These are phyloP conservation scores for Glossophaga mutica DNA, from an alignment of 2,797 vertebrate genomes.

Conservation along the genomic window DNA sequence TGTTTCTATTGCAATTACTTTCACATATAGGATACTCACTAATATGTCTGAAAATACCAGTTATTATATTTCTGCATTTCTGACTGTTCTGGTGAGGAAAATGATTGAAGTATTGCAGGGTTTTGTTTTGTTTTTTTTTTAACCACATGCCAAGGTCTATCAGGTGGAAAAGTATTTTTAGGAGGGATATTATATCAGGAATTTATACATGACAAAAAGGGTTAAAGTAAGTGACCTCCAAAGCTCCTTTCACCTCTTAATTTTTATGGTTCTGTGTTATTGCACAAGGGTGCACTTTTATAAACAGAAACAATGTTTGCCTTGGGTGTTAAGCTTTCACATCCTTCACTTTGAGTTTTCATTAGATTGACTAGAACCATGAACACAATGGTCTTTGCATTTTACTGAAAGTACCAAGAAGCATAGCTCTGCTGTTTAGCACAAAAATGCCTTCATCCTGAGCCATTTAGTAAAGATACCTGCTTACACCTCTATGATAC, in stretches of 20 bases:
- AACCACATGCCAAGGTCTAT: not conserved
- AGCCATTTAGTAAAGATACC: not conserved
- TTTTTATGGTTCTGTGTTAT: not conserved
- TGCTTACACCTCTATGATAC: not conserved
- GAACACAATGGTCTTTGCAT: not conserved
- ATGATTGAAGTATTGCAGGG: not conserved
- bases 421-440: not conserved
- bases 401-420: not conserved
- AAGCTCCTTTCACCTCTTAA: not conserved
- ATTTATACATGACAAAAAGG: not conserved
- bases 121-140: not conserved
- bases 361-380: constrained; percentile 1
- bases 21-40: not conserved
- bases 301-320: constrained; percentile 45
- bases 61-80: constrained; percentile 41
- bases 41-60: constrained; percentile 11
- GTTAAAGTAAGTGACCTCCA: not conserved
- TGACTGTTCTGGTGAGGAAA: not conserved
- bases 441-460: not conserved
- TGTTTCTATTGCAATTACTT: constrained; percentile 36
- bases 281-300: constrained; percentile 23
- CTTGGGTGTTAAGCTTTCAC: constrained; percentile 26
- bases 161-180: not conserved
- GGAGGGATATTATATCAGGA: not conserved
- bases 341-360: constrained; percentile 21